These are phyloP conservation scores for Aythya fuligula DNA, from an alignment of 2,797 vertebrate species.

Conservation along the genomic window DNA sequence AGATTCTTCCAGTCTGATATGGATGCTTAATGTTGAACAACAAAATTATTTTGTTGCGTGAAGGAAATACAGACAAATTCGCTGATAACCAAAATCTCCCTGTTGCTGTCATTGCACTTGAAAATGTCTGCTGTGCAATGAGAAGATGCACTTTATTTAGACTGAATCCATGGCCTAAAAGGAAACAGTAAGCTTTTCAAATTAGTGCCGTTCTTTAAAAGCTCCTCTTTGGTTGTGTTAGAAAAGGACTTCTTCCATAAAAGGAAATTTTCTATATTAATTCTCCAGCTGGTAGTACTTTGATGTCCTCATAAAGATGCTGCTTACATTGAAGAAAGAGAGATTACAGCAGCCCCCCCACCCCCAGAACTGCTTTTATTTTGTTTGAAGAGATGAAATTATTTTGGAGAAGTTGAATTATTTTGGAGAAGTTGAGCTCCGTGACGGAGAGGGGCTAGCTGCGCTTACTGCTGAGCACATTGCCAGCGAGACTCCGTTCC, in stretches of 20 bases:
- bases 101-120: conserved; percentile 34
- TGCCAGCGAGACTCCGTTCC: background rate
- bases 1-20: background rate
- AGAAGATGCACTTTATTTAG: conserved; percentile 64
- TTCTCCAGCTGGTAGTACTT: conserved; percentile 69
- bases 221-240: conserved; percentile 40
- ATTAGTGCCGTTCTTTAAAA: conserved; percentile 55
- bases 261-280: conserved; percentile 65
- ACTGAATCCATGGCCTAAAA: conserved; percentile 25
- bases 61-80: conserved; percentile 47
- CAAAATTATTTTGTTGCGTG: conserved; percentile 51
- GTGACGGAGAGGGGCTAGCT: background rate
- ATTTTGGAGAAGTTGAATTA: background rate
- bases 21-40: conserved; percentile 43
- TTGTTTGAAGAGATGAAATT: conserved; percentile 16
- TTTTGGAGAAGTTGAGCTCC: background rate
- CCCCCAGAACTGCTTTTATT: conserved; percentile 4
- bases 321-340: conserved; percentile 51
- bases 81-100: conserved; percentile 49
- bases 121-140: conserved; percentile 35
- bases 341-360: conserved; percentile 17
- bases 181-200: conserved; percentile 68
- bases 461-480: background rate
- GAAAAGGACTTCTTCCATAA: conserved; percentile 59
- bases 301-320: conserved; percentile 27